These are phyloP conservation scores for Penaeus japonicus DNA, from an alignment of 1,140 invertebrate genomes.

Conservation along the genomic window DNA sequence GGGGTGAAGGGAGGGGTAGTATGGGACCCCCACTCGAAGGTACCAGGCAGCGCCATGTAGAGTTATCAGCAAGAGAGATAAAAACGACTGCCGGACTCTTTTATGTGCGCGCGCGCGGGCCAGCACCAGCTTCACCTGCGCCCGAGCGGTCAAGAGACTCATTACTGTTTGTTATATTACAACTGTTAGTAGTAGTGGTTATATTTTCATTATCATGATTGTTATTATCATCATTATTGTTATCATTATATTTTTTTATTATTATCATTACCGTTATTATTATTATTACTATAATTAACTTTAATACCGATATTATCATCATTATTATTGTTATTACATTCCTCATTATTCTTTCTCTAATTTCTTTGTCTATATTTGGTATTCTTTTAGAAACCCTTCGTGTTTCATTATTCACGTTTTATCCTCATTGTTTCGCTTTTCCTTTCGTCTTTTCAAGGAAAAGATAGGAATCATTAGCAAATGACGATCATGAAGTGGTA, in stretches of 20 bases:
- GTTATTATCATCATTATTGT: not conserved
- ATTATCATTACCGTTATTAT: not conserved
- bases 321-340: not conserved
- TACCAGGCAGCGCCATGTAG: not conserved
- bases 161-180: no score
- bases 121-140: no score
- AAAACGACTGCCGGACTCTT: no score
- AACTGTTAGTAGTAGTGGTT: not conserved
- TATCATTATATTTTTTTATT: not conserved
- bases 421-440: no score
- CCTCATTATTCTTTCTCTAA: no score
- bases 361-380: not conserved
- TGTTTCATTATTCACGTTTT: no score
- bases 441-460: no score
- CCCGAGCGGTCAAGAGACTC: no score
- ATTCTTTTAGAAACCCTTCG: no score
- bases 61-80: not conserved
- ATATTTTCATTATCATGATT: not conserved
- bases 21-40: not conserved
- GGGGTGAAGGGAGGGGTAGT: not conserved
- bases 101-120: no score
- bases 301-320: not conserved
- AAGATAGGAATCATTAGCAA: no score
- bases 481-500: no score
- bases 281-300: not conserved